A percentile compares a stretch with the other conserved stretches of the same genome.
Conservation (phyloP, 2,888 invertebrate species). For the Norana najaformis region DNA sequence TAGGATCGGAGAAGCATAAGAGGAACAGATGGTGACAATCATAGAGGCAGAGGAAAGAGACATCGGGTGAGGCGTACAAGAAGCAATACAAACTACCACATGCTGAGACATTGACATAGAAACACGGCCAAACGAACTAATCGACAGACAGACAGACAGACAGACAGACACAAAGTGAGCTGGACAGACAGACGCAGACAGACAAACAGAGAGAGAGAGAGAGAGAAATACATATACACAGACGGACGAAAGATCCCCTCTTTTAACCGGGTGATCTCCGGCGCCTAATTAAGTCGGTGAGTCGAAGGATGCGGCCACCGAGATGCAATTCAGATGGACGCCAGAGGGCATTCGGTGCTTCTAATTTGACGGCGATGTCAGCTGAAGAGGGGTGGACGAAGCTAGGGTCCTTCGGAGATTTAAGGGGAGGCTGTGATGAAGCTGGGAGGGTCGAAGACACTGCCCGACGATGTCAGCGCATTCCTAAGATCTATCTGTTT, state of each 20-base stretch:
- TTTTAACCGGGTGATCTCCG: too few relatives aligned
- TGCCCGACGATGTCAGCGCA: background rate
- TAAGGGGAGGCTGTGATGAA: background rate
- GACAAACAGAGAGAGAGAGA: too few relatives aligned
- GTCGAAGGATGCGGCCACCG: background rate
- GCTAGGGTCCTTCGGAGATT: background rate
- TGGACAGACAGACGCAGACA: background rate
- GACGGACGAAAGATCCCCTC: too few relatives aligned
- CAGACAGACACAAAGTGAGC: background rate
- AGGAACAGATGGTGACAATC: background rate
- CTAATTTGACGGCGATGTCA: constrained; percentile 6
- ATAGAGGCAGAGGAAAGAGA: background rate
- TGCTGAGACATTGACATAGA: background rate
- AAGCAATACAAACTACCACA: background rate
- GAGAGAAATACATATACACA: too few relatives aligned
- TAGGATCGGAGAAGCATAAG: background rate
- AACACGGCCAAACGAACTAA: too few relatives aligned
- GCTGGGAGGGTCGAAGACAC: background rate
- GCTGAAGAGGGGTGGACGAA: background rate
- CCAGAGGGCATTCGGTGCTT: background rate
- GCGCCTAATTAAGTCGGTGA: background rate
- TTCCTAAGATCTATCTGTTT: background rate
- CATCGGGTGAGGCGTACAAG: background rate
- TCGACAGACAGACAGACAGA: too few relatives aligned
- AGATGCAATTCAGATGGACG: background rate